phyloP scores from a whole-genome alignment of 2,113 vertebrate genomes.

The human region DNA sequence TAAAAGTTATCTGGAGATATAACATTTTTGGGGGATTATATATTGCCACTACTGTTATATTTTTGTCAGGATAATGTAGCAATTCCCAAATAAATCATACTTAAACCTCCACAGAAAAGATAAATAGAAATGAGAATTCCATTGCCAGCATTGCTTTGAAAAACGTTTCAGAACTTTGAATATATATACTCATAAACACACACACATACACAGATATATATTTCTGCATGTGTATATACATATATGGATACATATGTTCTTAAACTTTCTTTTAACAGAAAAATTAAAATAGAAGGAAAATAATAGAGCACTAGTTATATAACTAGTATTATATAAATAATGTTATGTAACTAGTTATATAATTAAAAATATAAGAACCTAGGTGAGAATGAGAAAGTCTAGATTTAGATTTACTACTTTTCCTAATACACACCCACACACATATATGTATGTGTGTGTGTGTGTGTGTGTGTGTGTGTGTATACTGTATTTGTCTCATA shows the following conservation, averaged over 20 bases:
- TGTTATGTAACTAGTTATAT: neutral
- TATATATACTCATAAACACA: neutral
- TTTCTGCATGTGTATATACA: neutral
- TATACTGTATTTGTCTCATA: neutral
- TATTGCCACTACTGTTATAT: no score
- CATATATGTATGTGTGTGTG: neutral
- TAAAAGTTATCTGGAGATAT: no score
- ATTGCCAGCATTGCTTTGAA: no score
- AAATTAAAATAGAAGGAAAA: neutral
- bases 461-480: fast-evolving
- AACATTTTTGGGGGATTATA: no score
- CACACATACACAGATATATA: neutral
- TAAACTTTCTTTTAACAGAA: neutral
- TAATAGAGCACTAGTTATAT: neutral
- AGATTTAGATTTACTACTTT: neutral
- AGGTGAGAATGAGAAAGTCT: neutral
- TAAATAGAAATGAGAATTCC: no score
- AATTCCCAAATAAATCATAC: no score
- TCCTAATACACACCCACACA: neutral
- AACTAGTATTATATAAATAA: no score
- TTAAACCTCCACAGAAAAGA: no score
- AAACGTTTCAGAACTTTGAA: no score
- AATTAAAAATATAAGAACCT: neutral
- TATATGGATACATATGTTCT: neutral
- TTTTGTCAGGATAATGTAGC: no score